Conservation (phyloP, 2,797 vertebrate genomes). For the Salarias fasciatus region DNA sequence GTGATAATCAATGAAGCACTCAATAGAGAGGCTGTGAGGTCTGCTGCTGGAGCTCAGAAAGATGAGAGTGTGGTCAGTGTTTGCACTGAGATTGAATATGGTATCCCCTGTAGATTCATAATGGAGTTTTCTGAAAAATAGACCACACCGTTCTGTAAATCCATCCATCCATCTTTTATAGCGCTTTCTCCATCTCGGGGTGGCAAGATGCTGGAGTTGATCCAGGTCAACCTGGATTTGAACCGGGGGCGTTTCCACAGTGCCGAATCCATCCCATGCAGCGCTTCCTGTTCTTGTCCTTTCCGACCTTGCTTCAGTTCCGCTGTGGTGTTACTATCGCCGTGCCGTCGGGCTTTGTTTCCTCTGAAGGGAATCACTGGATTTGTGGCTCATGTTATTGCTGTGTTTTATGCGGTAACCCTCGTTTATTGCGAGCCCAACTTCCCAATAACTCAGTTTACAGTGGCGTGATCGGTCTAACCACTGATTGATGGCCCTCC, state of each 20-base stretch:
- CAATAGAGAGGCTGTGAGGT: conserved; percentile 29
- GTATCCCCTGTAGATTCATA: conserved; percentile 22
- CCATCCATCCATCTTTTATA: neutral
- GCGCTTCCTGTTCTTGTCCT: too few species aligned
- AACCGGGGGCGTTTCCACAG: too few species aligned
- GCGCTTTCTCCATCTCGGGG: too few species aligned
- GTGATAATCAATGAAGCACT: conserved; percentile 59
- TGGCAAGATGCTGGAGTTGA: too few species aligned
- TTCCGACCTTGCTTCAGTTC: neutral
- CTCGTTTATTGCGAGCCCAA: conserved; percentile 22
- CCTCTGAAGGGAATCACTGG: conserved; percentile 16
- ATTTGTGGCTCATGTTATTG: conserved; percentile 21
- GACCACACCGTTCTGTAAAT: neutral
- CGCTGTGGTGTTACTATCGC: neutral
- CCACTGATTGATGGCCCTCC: conserved; percentile 45
- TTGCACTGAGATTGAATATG: conserved; percentile 14
- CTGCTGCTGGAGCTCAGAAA: conserved; percentile 13
- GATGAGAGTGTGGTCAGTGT: conserved; percentile 28
- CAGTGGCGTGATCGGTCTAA: conserved; percentile 36
- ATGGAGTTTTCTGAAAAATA: conserved; percentile 23
- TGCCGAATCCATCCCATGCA: too few species aligned
- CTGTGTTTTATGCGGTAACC: conserved; percentile 29
- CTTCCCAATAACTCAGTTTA: conserved; percentile 51
- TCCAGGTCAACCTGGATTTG: too few species aligned
- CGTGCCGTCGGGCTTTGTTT: neutral